Evolutionary conservation across 2,888 invertebrate genomes (phyloP), one percentile per base, ranked within the genome.

Genomic region (Acleris emargana): DNA sequence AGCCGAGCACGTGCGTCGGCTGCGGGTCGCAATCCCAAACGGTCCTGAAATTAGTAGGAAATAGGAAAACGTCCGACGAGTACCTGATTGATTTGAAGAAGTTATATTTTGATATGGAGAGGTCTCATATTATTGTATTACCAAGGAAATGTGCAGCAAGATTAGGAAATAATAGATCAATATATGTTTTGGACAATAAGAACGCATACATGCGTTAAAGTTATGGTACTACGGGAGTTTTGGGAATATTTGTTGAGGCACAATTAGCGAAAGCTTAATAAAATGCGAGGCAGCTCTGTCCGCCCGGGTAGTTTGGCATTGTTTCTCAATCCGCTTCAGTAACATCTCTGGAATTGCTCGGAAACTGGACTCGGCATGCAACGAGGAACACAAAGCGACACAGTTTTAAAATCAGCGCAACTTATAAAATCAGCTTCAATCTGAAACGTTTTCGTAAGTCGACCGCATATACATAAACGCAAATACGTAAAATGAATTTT

Each of bases 11-110:
- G 50, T 60, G 66, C 1, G 45, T 28, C 1, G 66, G 66, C 25
- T 45, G 51, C 57, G 66, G 61, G 47, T 66, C 66, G 51, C 66
- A 66, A n/a, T 61, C 66, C 66, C 66, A 66, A 20, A 61, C 51
- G 45, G 66, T 66, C 66, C 66, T 66, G 66, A 57, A 66, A 66
- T 57, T 66, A 66, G 47, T 57, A 54, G 55, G 38, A 51, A 38
- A 61, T 61, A 66, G 61, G 52, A 66, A 57, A 50, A 43, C 18
- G 22, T 55, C 42, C 49, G 52, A 63, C 18, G 17, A 58, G n/a
- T 9, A 6, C 11, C 13, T 43, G 4, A 25, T 25, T 22, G 16
- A 42, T 16, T 16, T 9, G 9, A 42, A 38, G 38, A n/a, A 42
- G 42, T 42, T 16, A 16, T 3, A 43, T n/a, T n/a, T n/a, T n/a